Conservation (phyloP, 2,113 vertebrate genomes). For the Pygoscelis adeliae region DNA sequence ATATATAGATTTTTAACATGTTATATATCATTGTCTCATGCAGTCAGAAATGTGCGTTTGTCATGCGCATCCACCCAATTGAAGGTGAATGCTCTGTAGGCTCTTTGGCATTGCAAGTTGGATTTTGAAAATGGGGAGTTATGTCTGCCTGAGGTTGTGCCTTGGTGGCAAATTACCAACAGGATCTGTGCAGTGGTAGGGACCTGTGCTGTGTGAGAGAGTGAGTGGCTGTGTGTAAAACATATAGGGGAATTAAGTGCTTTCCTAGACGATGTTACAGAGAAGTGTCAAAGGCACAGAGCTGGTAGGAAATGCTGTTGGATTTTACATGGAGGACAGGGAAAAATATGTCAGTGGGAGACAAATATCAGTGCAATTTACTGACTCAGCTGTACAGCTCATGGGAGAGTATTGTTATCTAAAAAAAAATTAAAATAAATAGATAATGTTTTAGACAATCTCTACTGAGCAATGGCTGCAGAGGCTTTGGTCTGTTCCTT, state of each 20-base stretch:
- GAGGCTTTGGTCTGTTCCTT: neutral
- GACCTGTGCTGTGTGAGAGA: neutral
- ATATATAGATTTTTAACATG: neutral
- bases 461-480: neutral
- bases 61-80: fast-evolving
- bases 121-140: neutral
- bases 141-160: neutral
- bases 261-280: neutral
- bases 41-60: neutral
- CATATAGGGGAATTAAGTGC: neutral
- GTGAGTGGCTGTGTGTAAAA: neutral
- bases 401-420: neutral
- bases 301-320: neutral
- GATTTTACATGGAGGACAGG: neutral
- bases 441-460: neutral
- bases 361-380: neutral
- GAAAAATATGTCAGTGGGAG: neutral
- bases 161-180: neutral
- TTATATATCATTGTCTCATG: fast-evolving
- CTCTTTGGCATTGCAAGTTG: neutral
- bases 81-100: neutral
- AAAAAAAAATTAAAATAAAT: neutral
- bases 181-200: neutral
- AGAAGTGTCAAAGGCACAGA: neutral
- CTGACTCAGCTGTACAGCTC: neutral